Evolutionary conservation across 2,797 vertebrate species (phyloP).

Genomic region (Fringilla coelebs): DNA sequence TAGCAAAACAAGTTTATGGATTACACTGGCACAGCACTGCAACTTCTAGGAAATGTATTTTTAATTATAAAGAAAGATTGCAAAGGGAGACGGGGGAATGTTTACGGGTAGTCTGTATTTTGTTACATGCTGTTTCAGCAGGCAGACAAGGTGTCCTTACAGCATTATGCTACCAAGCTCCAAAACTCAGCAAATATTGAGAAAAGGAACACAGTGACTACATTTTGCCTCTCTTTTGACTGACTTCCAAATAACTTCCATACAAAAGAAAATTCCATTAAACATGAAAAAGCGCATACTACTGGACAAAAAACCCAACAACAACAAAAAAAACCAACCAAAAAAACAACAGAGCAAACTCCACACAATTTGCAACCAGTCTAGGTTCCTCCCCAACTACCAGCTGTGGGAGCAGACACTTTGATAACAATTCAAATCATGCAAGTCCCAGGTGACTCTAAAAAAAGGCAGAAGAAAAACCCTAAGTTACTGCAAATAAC

Average conservation of each 20-base stretch:
- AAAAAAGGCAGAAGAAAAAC: neutral
- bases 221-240: neutral
- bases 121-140: constrained; percentile 37
- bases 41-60: constrained; percentile 48
- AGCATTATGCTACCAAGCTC: neutral
- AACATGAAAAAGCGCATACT: neutral
- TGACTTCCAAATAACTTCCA: neutral
- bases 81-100: neutral
- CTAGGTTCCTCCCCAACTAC: neutral
- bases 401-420: neutral
- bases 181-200: neutral
- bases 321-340: neutral
- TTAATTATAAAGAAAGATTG: constrained; percentile 42
- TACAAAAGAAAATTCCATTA: neutral
- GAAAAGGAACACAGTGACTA: neutral
- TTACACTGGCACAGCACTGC: neutral
- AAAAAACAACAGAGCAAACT: neutral
- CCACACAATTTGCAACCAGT: neutral
- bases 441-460: neutral
- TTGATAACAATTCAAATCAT: neutral
- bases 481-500: neutral
- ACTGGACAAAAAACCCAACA: fast-evolving
- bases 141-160: constrained; percentile 5
- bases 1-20: constrained; percentile 16
- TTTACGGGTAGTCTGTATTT: neutral